Conservation (phyloP, 2,113 vertebrate species). For the Pachyramphus minor region DNA sequence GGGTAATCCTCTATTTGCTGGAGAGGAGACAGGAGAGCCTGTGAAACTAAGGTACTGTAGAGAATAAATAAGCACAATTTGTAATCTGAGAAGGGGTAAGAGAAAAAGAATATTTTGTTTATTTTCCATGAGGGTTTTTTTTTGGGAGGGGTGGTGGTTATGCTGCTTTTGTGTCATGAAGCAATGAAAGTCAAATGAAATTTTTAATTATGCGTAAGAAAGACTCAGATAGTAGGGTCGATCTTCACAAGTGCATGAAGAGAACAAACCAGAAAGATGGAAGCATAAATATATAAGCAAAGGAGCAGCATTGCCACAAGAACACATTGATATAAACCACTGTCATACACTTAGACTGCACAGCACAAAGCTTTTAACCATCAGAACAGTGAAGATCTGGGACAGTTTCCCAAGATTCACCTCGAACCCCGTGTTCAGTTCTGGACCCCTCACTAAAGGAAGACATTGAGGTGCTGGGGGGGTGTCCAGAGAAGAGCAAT, state of each 20-base stretch:
- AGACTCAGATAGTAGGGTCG: background rate
- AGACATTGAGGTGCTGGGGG: background rate
- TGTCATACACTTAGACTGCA: background rate
- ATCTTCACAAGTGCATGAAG: background rate
- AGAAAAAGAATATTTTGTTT: background rate
- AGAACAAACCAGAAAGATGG: background rate
- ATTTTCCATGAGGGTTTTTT: background rate
- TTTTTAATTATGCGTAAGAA: background rate
- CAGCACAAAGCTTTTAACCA: background rate
- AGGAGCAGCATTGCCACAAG: background rate
- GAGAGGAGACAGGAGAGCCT: background rate
- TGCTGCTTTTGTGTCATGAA: background rate
- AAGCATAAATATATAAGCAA: background rate
- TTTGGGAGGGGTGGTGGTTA: background rate
- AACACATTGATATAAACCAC: background rate
- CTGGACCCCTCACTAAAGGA: background rate
- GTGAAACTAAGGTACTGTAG: background rate
- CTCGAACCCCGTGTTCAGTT: background rate
- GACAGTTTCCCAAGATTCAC: background rate
- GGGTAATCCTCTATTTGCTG: background rate
- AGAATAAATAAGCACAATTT: background rate
- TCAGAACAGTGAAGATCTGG: background rate
- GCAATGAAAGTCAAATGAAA: background rate
- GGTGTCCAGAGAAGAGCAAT: accelerated
- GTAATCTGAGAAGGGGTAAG: background rate